A percentile compares a stretch with the other conserved stretches of the same genome.
These are phyloP conservation scores for Fregata magnificens DNA, from an alignment of 2,113 vertebrate genomes.

Conservation along the genomic window DNA sequence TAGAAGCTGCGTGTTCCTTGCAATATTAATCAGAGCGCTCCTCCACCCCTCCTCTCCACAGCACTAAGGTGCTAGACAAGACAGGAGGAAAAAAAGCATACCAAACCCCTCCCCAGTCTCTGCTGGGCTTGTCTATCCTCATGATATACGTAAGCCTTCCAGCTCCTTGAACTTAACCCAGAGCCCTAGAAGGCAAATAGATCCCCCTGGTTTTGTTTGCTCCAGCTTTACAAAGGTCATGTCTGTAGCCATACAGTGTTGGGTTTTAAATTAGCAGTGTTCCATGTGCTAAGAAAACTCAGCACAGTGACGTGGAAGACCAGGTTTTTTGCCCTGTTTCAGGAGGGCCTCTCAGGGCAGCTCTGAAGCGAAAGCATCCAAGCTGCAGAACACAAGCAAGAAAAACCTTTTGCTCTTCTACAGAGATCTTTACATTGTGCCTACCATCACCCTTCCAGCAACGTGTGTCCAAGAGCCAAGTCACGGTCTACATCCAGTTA, in stretches of 20 bases:
- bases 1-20: not conserved
- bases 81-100: not conserved
- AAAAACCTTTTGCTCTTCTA: not conserved
- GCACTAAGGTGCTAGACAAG: not conserved
- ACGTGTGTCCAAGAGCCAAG: fast-evolving
- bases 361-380: fast-evolving
- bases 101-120: not conserved
- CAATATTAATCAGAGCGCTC: not conserved
- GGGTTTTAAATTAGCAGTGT: not conserved
- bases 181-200: not conserved
- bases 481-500: fast-evolving
- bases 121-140: not conserved
- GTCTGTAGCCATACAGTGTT: not conserved
- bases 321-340: not conserved
- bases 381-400: not conserved
- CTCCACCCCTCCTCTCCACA: not conserved
- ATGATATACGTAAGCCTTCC: not conserved
- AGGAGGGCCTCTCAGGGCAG: not conserved
- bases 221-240: not conserved
- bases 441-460: not conserved
- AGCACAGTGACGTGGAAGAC: not conserved
- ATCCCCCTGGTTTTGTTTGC: not conserved
- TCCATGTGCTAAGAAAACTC: not conserved
- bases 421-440: fast-evolving
- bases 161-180: not conserved